Evolutionary conservation across 1,140 invertebrate genomes (phyloP).

Genomic region (Eriocheir sinensis): DNA sequence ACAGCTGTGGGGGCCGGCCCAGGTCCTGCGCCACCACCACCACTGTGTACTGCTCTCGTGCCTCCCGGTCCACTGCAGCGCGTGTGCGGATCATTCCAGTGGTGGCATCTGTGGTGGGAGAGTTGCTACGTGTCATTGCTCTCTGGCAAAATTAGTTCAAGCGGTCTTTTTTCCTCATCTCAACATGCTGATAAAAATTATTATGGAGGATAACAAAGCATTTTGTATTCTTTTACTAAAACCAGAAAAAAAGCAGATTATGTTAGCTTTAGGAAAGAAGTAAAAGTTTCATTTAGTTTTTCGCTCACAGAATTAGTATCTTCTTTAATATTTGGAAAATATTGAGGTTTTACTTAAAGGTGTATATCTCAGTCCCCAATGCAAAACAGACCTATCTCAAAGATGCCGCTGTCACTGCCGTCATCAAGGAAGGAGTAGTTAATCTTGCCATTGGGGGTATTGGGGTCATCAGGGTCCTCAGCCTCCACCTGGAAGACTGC

Average conservation of each 20-base stretch:
- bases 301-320: too few species aligned
- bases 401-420: constrained; percentile 85
- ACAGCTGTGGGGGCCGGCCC: constrained; percentile 89
- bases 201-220: too few species aligned
- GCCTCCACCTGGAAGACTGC: constrained; percentile 90
- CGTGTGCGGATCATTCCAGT: constrained; percentile 89
- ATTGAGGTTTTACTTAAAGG: too few species aligned
- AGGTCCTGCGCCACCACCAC: constrained; percentile 89
- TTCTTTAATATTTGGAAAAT: too few species aligned
- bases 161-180: too few species aligned
- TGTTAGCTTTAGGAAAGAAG: too few species aligned
- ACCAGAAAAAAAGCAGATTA: too few species aligned
- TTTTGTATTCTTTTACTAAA: too few species aligned
- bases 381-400: constrained; percentile 85
- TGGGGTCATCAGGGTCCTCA: constrained; percentile 90
- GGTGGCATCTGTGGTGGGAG: constrained; percentile 82
- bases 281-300: too few species aligned
- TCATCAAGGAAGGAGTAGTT: constrained; percentile 88
- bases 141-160: neutral
- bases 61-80: constrained; percentile 87
- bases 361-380: neutral
- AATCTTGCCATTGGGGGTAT: constrained; percentile 88
- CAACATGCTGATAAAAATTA: too few species aligned
- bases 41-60: constrained; percentile 87
- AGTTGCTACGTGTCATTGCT: neutral